Evolutionary conservation across 2,113 vertebrate genomes (phyloP).

Genomic region (Phalacrocorax brasilianus): DNA sequence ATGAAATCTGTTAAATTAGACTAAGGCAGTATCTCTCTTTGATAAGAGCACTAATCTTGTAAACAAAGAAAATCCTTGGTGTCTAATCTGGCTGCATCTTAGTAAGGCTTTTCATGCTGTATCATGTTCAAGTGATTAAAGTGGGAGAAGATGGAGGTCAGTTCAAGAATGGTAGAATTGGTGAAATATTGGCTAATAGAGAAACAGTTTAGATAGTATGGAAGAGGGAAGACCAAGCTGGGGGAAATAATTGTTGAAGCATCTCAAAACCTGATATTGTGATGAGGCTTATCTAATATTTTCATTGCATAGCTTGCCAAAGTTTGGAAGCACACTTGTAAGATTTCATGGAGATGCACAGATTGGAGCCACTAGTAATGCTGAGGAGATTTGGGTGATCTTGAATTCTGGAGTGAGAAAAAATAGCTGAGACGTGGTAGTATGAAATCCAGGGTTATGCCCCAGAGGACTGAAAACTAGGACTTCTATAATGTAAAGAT

Average conservation of each 20-base stretch:
- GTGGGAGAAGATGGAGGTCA: background rate
- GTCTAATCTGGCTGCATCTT: background rate
- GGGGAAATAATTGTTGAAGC: background rate
- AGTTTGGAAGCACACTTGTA: background rate
- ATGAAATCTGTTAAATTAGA: background rate
- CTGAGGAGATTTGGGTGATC: background rate
- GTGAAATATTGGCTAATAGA: background rate
- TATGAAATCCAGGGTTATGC: background rate
- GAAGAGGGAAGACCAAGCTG: background rate
- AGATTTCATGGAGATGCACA: background rate
- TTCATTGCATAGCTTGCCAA: background rate
- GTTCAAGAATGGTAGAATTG: background rate
- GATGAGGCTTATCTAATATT: background rate
- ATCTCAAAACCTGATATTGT: background rate
- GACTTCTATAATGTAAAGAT: background rate
- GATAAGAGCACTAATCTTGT: background rate
- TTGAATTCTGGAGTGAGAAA: background rate
- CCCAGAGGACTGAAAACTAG: background rate
- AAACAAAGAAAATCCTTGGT: background rate
- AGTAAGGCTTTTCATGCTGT: background rate
- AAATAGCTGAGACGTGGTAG: background rate
- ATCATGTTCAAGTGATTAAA: background rate
- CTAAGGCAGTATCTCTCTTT: background rate
- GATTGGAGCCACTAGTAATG: background rate
- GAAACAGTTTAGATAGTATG: background rate